Conservation (phyloP, 2,113 vertebrate genomes). For the Rattus norvegicus region DNA sequence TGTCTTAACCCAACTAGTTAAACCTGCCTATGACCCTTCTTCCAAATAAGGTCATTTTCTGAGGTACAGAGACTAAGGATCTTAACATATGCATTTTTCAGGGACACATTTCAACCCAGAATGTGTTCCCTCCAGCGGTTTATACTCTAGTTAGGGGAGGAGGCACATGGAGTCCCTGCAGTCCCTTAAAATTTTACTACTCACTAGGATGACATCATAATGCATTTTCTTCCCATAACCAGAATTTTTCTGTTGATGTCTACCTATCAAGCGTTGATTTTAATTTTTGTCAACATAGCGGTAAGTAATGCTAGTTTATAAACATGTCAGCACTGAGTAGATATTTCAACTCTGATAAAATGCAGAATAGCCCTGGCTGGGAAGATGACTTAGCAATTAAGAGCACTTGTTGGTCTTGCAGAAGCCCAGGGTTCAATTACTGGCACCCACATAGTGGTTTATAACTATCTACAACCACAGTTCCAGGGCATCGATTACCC, state of each 20-base stretch:
- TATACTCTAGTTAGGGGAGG: neutral
- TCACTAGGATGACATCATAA: slow-evolving; percentile 37
- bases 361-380: neutral
- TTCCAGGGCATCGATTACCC: neutral
- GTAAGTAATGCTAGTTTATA: slow-evolving; percentile 41
- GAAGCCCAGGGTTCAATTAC: neutral
- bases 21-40: neutral
- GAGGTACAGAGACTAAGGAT: neutral
- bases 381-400: neutral
- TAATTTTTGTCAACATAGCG: slow-evolving; percentile 14
- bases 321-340: neutral
- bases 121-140: neutral
- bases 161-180: neutral
- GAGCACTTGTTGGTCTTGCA: too few relatives aligned
- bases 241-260: slow-evolving; percentile 19
- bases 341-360: slow-evolving; percentile 51
- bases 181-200: slow-evolving; percentile 29
- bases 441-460: too few relatives aligned
- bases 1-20: neutral
- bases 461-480: neutral
- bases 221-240: slow-evolving; percentile 46
- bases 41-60: slow-evolving; percentile 7
- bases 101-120: neutral
- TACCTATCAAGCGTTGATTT: slow-evolving; percentile 1
- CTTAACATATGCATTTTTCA: neutral